Evolutionary conservation across 2,888 invertebrate species (phyloP), one percentile per base, ranked within the genome.

Genomic region (Strigamia maritima): DNA sequence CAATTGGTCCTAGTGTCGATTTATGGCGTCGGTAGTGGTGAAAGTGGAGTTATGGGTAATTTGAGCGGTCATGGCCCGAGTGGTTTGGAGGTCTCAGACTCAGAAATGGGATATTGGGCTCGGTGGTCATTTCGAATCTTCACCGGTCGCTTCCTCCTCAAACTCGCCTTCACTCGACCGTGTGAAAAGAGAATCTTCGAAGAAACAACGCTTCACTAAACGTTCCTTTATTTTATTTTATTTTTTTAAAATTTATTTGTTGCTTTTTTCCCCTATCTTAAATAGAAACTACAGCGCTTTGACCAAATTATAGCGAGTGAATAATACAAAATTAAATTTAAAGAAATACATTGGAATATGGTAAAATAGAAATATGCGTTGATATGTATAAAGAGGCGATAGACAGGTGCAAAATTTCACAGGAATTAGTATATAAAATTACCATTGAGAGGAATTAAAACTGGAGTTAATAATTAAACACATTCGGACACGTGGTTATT

Each of bases 1-100:
- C 60, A 60, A 60, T 60, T 60, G 54, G 60, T 22, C 22, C 60
- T 19, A 60, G 60, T 60, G 60, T 60, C 60, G 60, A 60, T 60
- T 60, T 60, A 60, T 60, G 60, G 60, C 22, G 60, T 60, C 24
- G 60, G 60, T 60, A 22, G 60, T 60, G 24, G 60, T 19, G 60
- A 19, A 19, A 60, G 60, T 60, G 60, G 60, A 60, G 60, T 60
- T 60, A 60, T 60, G 60, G 60, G 60, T 60, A 60, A 60, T 60
- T 60, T 60, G 60, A 60, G 60, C 60, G 60, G 60, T 60, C 60
- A 60, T 60, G 60, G 60, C 60, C 60, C 60, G 60, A 60, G 60
- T 60, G 60, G 60, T 60, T 60, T 60, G 60, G 22, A 60, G 60
- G 60, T 22, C 60, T 60, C 60, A 60, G 60, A 60, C 19, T 22